Evolutionary conservation across 2,113 vertebrate species (phyloP).

Genomic region (Amphilophus citrinellus): DNA sequence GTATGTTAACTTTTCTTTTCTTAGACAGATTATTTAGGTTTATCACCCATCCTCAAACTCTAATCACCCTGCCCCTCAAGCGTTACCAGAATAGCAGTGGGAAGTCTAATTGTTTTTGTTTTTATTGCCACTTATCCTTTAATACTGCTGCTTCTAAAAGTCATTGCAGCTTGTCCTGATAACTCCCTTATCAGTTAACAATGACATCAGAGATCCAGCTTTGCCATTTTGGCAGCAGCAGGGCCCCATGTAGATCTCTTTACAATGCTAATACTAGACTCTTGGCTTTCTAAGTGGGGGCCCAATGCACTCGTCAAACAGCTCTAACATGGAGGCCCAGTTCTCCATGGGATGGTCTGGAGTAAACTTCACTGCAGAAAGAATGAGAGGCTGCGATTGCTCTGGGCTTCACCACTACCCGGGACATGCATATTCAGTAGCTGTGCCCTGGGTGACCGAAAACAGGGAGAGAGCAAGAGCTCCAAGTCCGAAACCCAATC

Average conservation of each 20-base stretch:
- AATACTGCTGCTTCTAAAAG: slow-evolving; percentile 59
- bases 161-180: slow-evolving; percentile 54
- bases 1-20: slow-evolving; percentile 6
- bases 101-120: slow-evolving; percentile 58
- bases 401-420: slow-evolving; percentile 55
- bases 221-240: slow-evolving; percentile 26
- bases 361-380: slow-evolving; percentile 64
- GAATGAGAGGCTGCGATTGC: slow-evolving; percentile 64
- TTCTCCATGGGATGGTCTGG: slow-evolving; percentile 56
- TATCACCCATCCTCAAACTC: slow-evolving; percentile 37
- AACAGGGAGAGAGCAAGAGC: slow-evolving; percentile 27
- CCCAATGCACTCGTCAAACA: slow-evolving; percentile 52
- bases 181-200: slow-evolving; percentile 61
- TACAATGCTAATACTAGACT: slow-evolving; percentile 53
- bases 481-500: slow-evolving; percentile 62
- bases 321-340: slow-evolving; percentile 25
- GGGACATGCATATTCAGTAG: slow-evolving; percentile 75
- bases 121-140: slow-evolving; percentile 58
- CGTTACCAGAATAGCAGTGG: slow-evolving; percentile 45
- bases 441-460: slow-evolving; percentile 38
- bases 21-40: slow-evolving; percentile 30
- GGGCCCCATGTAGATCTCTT: slow-evolving; percentile 47
- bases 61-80: slow-evolving; percentile 18
- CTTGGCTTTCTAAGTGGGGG: slow-evolving; percentile 55
- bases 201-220: slow-evolving; percentile 62